Percentiles rank a stretch among this genome's conserved stretches.
Evolutionary conservation across 2,888 invertebrate species (phyloP).

Genomic region (Athetis lepigone): DNA sequence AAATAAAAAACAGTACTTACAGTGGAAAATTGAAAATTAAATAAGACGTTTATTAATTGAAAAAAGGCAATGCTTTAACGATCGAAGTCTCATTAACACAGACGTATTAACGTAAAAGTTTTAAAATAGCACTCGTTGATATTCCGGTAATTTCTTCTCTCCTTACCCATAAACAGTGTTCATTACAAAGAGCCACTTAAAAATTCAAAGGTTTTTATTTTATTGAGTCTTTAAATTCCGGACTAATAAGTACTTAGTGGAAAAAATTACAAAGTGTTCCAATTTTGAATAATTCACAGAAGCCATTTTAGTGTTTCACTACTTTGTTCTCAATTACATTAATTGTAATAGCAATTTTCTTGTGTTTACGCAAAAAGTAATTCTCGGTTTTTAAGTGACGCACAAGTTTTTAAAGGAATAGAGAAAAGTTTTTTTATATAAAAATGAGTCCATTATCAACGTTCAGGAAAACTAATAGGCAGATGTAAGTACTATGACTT

Average conservation of each 20-base stretch:
- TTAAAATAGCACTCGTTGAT: conserved; percentile 16
- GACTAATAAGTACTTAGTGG: background rate
- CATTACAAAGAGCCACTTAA: conserved; percentile 9
- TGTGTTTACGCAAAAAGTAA: conserved; percentile 18
- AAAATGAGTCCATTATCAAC: conserved; percentile 74
- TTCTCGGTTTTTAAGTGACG: conserved; percentile 48
- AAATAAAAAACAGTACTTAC: background rate
- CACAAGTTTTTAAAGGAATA: conserved; percentile 35
- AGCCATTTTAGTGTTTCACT: conserved; percentile 14
- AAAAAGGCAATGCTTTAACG: background rate
- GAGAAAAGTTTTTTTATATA: conserved; percentile 27
- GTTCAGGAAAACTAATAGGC: conserved; percentile 69
- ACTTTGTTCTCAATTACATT: conserved; percentile 55
- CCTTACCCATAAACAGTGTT: conserved; percentile 9
- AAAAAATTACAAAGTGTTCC: conserved; percentile 17
- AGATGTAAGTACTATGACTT: conserved; percentile 71
- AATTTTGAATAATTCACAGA: conserved; percentile 42
- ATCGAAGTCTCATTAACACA: conserved; percentile 3
- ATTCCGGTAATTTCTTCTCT: conserved; percentile 12
- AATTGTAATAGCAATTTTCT: no score
- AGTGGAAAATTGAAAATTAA: background rate
- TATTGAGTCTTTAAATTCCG: conserved; percentile 18
- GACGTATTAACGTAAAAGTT: conserved; percentile 19
- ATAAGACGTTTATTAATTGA: background rate
- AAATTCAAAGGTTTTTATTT: conserved; percentile 10